These are phyloP conservation scores for Acrocephalus kingi DNA, from an alignment of 2,113 vertebrate species.

Conservation along the genomic window DNA sequence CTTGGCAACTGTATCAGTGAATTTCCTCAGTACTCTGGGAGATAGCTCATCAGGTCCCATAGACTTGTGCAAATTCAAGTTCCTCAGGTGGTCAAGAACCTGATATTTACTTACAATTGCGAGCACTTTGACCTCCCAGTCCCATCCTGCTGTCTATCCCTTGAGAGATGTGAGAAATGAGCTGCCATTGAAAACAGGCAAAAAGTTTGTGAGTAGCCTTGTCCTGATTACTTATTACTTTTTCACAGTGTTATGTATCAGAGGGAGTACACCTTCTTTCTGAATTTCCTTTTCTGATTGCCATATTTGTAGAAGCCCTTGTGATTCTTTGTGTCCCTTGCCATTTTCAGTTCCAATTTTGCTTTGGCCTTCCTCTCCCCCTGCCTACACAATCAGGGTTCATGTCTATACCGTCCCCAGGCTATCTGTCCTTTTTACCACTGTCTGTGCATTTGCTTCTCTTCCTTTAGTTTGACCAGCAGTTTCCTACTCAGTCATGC, in stretches of 20 bases:
- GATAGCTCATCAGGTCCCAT: background rate
- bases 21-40: background rate
- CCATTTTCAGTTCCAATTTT: background rate
- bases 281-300: background rate
- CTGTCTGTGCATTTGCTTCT: background rate
- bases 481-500: background rate
- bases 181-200: background rate
- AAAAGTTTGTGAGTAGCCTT: background rate
- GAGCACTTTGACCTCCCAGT: background rate
- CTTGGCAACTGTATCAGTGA: background rate
- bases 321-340: background rate
- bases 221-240: background rate
- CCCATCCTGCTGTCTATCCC: background rate
- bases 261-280: too few relatives aligned
- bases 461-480: background rate
- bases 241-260: background rate
- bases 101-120: background rate
- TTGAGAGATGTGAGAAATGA: background rate
- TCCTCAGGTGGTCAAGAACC: background rate
- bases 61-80: background rate
- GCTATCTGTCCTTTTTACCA: background rate
- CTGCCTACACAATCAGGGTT: rapidly evolving
- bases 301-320: background rate
- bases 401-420: background rate
- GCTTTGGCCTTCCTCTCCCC: background rate